These are phyloP conservation scores for Meghimatium bilineatum DNA, from an alignment of 2,888 invertebrate species.

Conservation along the genomic window DNA sequence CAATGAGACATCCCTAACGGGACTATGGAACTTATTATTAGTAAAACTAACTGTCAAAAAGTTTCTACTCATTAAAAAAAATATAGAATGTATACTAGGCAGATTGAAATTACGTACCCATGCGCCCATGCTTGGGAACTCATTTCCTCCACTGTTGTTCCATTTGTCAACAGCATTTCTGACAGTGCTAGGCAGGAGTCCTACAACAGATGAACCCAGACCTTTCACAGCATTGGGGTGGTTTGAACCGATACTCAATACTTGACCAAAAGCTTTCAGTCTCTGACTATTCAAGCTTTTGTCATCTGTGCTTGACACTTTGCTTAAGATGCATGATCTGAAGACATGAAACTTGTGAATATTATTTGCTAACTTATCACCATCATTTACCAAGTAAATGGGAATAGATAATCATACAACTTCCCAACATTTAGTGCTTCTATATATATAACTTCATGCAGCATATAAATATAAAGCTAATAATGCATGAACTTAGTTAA, in stretches of 20 bases:
- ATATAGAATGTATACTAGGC: too few species aligned
- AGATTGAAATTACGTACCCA: slow-evolving; percentile 80
- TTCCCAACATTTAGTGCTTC: too few species aligned
- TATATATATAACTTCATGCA: too few species aligned
- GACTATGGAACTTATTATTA: too few species aligned
- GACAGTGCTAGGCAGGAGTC: slow-evolving; percentile 80
- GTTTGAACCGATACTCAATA: slow-evolving; percentile 78
- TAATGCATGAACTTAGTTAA: too few species aligned
- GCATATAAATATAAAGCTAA: too few species aligned
- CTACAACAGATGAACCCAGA: slow-evolving; percentile 79
- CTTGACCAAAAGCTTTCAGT: slow-evolving; percentile 76
- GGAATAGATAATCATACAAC: too few species aligned
- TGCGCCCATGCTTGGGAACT: slow-evolving; percentile 79
- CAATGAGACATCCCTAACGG: too few species aligned
- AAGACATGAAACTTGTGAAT: neutral
- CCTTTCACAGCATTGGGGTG: slow-evolving; percentile 78
- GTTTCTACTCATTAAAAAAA: too few species aligned
- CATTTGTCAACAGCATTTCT: slow-evolving; percentile 82
- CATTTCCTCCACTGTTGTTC: slow-evolving; percentile 80
- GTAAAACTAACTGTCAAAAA: too few species aligned
- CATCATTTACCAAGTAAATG: too few species aligned
- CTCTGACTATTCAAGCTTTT: slow-evolving; percentile 60
- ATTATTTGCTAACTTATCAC: too few species aligned
- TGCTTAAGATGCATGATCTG: slow-evolving; percentile 68
- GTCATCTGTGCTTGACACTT: slow-evolving; percentile 59